These are phyloP conservation scores for Eumerus sabulonum DNA, from an alignment of 2,888 invertebrate species.

Conservation along the genomic window DNA sequence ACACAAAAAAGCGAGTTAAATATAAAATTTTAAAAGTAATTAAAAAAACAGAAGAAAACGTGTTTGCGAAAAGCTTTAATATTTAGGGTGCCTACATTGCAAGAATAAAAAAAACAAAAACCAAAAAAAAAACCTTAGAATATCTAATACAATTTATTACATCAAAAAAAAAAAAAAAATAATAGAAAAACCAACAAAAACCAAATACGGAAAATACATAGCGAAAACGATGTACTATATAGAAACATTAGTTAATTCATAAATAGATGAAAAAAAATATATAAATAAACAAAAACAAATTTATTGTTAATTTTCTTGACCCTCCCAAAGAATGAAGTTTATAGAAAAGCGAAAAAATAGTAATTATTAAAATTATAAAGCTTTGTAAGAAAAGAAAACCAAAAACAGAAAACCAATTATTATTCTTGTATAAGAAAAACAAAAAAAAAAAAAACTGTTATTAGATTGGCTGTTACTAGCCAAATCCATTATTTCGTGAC, in stretches of 20 bases:
- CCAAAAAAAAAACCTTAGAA: slow-evolving; percentile 73
- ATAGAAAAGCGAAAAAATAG: slow-evolving; percentile 44
- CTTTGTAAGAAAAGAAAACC: slow-evolving; percentile 60
- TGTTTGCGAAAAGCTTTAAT: slow-evolving; percentile 79
- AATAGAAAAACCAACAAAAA: slow-evolving; percentile 37
- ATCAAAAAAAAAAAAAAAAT: slow-evolving; percentile 59
- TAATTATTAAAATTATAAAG: slow-evolving; percentile 67
- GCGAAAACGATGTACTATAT: slow-evolving; percentile 66
- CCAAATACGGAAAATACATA: slow-evolving; percentile 37
- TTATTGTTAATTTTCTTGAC: slow-evolving; percentile 68
- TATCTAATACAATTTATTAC: slow-evolving; percentile 73
- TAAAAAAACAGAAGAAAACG: slow-evolving; percentile 75
- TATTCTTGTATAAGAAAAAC: slow-evolving; percentile 65
- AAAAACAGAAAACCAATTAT: slow-evolving; percentile 61
- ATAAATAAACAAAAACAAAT: no score
- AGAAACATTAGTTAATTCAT: slow-evolving; percentile 70
- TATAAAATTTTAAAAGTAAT: slow-evolving; percentile 56
- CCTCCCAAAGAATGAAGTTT: slow-evolving; percentile 65
- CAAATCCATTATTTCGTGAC: no score
- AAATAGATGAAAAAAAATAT: slow-evolving; percentile 66
- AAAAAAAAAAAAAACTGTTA: slow-evolving; percentile 12
- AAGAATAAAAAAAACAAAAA: no score
- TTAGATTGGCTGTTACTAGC: no score
- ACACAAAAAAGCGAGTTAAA: slow-evolving; percentile 62
- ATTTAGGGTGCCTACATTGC: slow-evolving; percentile 79